Base-by-base conservation (phyloP, 1,140 invertebrate genomes). In the Galleria mellonella region DNA sequence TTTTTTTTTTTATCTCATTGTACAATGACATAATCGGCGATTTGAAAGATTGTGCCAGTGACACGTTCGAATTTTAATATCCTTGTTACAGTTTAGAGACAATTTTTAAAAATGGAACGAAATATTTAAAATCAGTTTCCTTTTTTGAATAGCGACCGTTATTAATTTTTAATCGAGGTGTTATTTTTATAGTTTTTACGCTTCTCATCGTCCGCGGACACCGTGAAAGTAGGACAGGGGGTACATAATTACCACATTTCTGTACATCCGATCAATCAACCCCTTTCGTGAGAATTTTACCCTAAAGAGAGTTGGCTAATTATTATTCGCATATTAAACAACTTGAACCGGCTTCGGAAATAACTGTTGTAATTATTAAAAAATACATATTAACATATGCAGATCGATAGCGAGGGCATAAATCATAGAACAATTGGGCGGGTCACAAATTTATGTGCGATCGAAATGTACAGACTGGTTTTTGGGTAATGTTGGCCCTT, bases 241-340 rank as follows among this genome's bases (percentile, higher is more conserved):
- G 35, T 37, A 37, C 35, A 37, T 37, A 37, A 37, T 37, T 17
- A 23, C 17, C 17, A 6, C 6, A 37, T 23, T 37, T n/a, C n/a
- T 17, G 14, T n/a, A 51, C 12, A 42, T 63, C 40, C 55, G 53
- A 67, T 59, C 61, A 54, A 72, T 68, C 62, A 60, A 65, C 59
- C 74, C 66, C 57, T 62, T 60, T 62, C 75, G 75, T 83, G 78
- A 77, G 78, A 81, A 79, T 50, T 30, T 37, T 43, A 44, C 50
- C 36, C 51, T 56, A 61, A 62, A 71, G 64, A 69, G 63, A 77
- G 69, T 62, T 35, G 46, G 47, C 52, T 73, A 79, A 75, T 83
- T 76, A 71, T 66, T 79, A 83, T 83, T 78, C 65, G 67, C 77
- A 83, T 82, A 79, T 72, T 76, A 74, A 83, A 56, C 56, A 74